Percentiles rank a stretch among this genome's conserved stretches.
phyloP scores from a whole-genome alignment of 2,797 vertebrate species.

The Chiroxiphia lanceolata region DNA sequence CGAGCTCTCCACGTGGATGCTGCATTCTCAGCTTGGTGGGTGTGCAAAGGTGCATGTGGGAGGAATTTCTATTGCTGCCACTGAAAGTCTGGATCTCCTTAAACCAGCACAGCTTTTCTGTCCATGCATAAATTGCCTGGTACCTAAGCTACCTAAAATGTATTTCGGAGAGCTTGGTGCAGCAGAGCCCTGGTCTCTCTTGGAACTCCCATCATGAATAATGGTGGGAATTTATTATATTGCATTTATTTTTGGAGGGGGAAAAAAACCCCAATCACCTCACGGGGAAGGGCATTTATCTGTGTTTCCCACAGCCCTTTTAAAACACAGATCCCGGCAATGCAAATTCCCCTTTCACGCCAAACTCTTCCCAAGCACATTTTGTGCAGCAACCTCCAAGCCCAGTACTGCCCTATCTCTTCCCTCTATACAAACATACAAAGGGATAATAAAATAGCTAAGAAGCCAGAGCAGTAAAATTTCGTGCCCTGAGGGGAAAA shows the following conservation, averaged over 20 bases:
- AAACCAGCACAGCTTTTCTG: not conserved
- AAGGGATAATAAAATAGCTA: slow-evolving; percentile 64
- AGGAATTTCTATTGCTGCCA: not conserved
- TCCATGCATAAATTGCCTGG: not conserved
- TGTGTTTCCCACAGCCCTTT: not conserved
- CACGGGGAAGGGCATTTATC: not conserved
- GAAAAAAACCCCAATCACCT: not conserved
- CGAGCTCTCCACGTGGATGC: accelerated
- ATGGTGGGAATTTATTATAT: not conserved
- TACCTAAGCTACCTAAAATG: slow-evolving; percentile 36
- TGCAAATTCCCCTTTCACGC: not conserved
- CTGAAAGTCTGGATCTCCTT: not conserved
- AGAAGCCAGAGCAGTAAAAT: slow-evolving; percentile 58
- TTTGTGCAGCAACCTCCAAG: slow-evolving; percentile 2
- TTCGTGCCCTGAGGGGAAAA: slow-evolving; percentile 36
- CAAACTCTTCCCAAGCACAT: not conserved
- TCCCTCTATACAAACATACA: slow-evolving; percentile 56
- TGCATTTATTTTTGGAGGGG: not conserved
- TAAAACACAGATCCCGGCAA: slow-evolving; percentile 9
- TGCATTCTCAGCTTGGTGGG: not conserved
- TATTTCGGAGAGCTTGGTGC: slow-evolving; percentile 11
- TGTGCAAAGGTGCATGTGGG: not conserved
- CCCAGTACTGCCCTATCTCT: slow-evolving; percentile 17
- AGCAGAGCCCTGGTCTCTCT: not conserved
- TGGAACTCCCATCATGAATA: not conserved